These are phyloP conservation scores for Centrocercus urophasianus DNA, from an alignment of 2,113 vertebrate genomes.

Conservation along the genomic window DNA sequence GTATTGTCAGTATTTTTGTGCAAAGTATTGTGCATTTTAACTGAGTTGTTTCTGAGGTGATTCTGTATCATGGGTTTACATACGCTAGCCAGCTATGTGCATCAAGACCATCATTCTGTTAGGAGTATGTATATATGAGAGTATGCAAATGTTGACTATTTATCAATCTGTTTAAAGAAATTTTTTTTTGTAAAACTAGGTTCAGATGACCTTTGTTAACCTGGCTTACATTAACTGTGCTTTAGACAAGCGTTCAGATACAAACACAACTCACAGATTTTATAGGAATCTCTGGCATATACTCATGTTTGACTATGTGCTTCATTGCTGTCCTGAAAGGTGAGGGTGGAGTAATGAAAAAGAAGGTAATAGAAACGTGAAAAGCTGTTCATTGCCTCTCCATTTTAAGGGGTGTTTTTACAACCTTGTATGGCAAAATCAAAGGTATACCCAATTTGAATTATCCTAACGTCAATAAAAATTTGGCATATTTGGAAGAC, in stretches of 20 bases:
- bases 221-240: background rate
- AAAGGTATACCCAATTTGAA: background rate
- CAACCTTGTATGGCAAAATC: background rate
- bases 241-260: background rate
- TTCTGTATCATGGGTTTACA: background rate
- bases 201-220: background rate
- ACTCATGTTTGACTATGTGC: background rate
- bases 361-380: background rate
- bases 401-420: background rate
- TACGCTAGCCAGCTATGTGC: background rate
- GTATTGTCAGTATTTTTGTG: background rate
- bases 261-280: background rate
- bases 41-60: background rate
- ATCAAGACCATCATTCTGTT: background rate
- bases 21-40: background rate
- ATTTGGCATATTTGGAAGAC: background rate
- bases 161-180: background rate
- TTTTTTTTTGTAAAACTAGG: background rate
- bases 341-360: background rate
- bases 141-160: background rate
- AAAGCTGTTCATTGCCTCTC: background rate
- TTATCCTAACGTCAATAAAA: background rate
- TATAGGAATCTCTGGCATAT: background rate
- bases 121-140: background rate
- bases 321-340: background rate